These are phyloP conservation scores for Peromyscus eremicus DNA, from an alignment of 2,797 vertebrate genomes.

Conservation along the genomic window DNA sequence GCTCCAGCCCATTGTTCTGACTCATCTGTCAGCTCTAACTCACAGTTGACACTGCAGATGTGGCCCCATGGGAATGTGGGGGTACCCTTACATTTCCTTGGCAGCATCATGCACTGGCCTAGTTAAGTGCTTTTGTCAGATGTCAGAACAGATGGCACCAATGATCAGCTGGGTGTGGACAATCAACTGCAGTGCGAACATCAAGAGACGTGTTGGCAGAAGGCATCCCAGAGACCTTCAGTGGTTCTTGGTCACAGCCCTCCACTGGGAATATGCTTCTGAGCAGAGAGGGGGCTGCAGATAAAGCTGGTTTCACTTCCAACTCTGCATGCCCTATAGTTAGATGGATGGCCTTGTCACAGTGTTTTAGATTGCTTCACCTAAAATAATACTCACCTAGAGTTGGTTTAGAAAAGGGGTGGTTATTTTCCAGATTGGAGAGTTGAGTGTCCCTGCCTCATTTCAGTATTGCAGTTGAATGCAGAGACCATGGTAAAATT, in stretches of 20 bases:
- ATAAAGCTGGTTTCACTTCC: background rate
- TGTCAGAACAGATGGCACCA: background rate
- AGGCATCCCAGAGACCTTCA: background rate
- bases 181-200: background rate
- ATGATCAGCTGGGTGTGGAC: background rate
- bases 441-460: background rate
- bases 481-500: background rate
- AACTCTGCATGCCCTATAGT: background rate
- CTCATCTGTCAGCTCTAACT: background rate
- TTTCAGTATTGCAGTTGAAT: background rate
- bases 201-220: background rate
- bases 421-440: constrained; percentile 58
- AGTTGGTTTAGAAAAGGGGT: background rate
- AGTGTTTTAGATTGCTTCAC: background rate
- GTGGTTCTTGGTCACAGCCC: background rate
- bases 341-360: background rate
- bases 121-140: background rate
- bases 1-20: background rate
- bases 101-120: background rate
- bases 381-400: background rate
- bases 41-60: background rate
- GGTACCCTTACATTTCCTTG: background rate
- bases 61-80: background rate
- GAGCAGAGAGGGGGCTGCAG: background rate
- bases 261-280: background rate